These are phyloP conservation scores for Aix galericulata DNA, from an alignment of 2,113 vertebrate genomes.

Conservation along the genomic window DNA sequence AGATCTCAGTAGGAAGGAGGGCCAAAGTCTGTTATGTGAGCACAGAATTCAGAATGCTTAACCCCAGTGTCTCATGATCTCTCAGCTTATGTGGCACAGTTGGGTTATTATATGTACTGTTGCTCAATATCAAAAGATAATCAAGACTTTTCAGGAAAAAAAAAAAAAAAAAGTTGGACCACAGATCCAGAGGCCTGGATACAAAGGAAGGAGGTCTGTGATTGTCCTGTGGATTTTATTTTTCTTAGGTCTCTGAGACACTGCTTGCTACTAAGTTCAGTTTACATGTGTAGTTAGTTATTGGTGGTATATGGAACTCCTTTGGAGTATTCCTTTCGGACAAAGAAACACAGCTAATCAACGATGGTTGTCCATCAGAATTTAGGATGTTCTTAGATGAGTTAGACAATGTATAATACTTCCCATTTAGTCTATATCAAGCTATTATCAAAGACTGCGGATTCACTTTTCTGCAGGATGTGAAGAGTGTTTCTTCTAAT, in stretches of 20 bases:
- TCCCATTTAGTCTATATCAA: accelerated
- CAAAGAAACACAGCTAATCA: background rate
- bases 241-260: background rate
- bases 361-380: background rate
- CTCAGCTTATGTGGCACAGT: background rate
- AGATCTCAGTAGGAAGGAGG: background rate
- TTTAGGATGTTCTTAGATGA: background rate
- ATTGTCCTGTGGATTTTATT: background rate
- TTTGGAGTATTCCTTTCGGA: background rate
- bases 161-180: background rate
- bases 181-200: background rate
- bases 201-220: background rate
- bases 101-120: background rate
- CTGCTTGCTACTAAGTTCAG: background rate
- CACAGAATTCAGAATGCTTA: background rate
- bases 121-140: background rate
- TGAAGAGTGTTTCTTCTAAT: background rate
- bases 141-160: background rate
- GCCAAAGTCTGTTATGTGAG: background rate
- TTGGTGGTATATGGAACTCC: background rate
- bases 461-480: background rate
- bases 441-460: background rate
- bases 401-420: background rate
- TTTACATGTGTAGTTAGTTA: background rate
- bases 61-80: background rate